Evolutionary conservation across 2,113 vertebrate genomes (phyloP), one percentile per base, ranked within the genome.

Genomic region (Larimichthys polyactis): DNA sequence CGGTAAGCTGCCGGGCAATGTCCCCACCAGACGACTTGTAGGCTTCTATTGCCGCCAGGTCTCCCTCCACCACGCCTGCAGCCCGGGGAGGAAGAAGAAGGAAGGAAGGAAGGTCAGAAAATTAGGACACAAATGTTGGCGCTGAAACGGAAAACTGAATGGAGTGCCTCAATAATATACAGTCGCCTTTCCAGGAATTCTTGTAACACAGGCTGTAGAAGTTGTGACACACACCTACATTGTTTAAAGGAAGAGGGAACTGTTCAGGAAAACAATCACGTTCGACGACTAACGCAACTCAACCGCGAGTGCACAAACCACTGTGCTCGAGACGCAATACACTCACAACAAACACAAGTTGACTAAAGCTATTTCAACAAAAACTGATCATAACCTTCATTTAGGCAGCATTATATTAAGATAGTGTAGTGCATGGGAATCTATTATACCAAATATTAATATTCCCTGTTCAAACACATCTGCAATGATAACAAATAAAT

Each of bases 11-110:
- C 4, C 98, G 96, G 27, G 98, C 98, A 1, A 99, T 99, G 81
- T 99, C 98, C 3, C 98, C 97, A 17, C 96, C 96, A 0, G 98
- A 99, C 0, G 97, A 96, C 92, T 99, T 99, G 90, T 98, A 99
- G 14, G 98, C 97, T 89, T 99, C 98, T 20, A 99, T 94, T 1
- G 98, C 97, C 3, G 96, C 96, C 71, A 99, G 80, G 82, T 99
- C 98, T 14, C 98, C 98, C 91, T 99, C 98, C 14, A 99, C 98
- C 1, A 99, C 97, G 60, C 98, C 98, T 99, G 86, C 8, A 84
- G 87, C 51, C 40, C 12, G 32, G 27, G 43, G 11, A 46, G 57
- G 52, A 16, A 29, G 11, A 5, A 10, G 49, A 2, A 63, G 69
- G 27, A 27, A 27, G 27, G 44, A 57, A 71, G 49, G 22, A 59